Percentiles rank a stretch among this genome's conserved stretches.
Evolutionary conservation across 2,113 vertebrate species (phyloP).

Genomic region (Nycticebus coucang): DNA sequence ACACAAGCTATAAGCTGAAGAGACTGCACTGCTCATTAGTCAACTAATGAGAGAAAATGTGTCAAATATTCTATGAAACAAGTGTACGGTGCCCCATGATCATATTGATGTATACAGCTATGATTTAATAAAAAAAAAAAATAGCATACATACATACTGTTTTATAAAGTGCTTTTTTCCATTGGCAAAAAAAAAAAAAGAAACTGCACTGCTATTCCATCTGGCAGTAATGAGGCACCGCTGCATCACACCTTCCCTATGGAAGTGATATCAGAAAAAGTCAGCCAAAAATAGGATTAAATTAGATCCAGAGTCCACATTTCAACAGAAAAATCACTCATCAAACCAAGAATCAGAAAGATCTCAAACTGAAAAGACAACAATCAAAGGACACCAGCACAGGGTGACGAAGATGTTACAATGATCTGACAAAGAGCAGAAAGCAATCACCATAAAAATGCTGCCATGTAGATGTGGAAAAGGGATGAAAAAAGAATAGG

Average conservation of each 20-base stretch:
- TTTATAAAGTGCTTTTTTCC: no score
- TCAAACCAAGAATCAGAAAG: neutral
- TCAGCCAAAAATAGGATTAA: neutral
- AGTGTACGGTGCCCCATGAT: no score
- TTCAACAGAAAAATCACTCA: neutral
- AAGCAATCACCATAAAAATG: fast-evolving
- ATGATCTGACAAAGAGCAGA: neutral
- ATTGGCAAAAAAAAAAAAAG: no score
- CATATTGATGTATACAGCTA: no score
- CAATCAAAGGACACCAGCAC: fast-evolving
- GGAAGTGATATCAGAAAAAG: neutral
- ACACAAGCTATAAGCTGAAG: no score
- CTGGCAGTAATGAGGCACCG: neutral
- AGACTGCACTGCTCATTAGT: neutral
- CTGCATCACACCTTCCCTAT: neutral
- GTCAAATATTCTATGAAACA: no score
- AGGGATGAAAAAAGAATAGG: neutral
- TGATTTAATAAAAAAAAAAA: no score
- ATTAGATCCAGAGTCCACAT: neutral
- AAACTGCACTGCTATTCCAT: neutral
- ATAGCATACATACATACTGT: no score
- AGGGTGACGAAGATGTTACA: fast-evolving
- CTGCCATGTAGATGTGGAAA: neutral
- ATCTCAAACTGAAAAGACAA: neutral
- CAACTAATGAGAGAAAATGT: no score